Base-by-base conservation (phyloP, 1,140 invertebrate genomes). In the Drosophila sucinea region DNA sequence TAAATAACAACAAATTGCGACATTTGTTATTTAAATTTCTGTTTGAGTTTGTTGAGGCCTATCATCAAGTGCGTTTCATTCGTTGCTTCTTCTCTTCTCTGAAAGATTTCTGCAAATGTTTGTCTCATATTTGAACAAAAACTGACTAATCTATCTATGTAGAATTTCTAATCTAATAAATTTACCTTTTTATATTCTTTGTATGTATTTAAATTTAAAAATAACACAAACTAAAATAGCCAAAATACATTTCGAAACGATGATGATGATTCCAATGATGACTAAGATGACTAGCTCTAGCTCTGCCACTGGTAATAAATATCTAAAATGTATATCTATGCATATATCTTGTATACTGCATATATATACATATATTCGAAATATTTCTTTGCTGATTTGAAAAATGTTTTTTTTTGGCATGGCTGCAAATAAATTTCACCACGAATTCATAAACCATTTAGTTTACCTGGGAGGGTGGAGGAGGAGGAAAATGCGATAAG, bases 21-120 rank as follows among this genome's bases (percentile, higher is more conserved):
- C 70, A 67, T 75, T 69, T 76, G 73, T 76, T 76, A 76, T 76
- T 58, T 57, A 69, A 76, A 76, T 76, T 41, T 60, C 7, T 11
- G 23, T 27, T 17, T 23, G 29, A n/a, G 41, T 60, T 55, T 54
- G 33, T 54, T 51, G 29, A 70, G 60, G 54, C 60, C 73, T 76
- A 76, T 47, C 38, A 60, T 58, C 17, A 11, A 56, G 63, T 47
- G 38, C 40, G 40, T 65, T 60, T 61, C 30, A 4, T 10, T 23
- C 8, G 8, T 8, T 10, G 25, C n/a, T 40, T 60, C 25, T 3
- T 41, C 25, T 29, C 38, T 44, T 61, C n/a, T 56, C 3, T 38
- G 1, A 8, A 25, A 25, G 32, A 17, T 58, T 58, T 4, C 17
- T 58, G 56, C 32, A 58, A 58, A 58, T 58, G 17, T 25, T 33